Evolutionary conservation across 2,113 vertebrate genomes (phyloP).

Genomic region (Corapipo altera): DNA sequence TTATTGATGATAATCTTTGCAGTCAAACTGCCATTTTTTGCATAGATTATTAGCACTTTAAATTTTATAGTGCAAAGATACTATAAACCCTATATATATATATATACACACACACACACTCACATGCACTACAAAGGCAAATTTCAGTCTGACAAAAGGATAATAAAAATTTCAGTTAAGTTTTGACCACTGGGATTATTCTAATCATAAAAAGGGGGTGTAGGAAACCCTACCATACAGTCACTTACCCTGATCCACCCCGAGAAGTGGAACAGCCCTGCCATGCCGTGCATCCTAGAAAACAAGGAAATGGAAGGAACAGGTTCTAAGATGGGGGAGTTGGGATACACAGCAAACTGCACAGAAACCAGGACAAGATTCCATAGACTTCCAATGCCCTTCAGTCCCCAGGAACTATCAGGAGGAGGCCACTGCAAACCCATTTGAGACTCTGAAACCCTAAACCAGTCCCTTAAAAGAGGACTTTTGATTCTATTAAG

Average conservation of each 20-base stretch:
- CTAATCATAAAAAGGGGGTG: neutral
- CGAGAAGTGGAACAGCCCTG: slow-evolving; percentile 83
- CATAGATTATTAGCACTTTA: neutral
- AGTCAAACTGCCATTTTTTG: neutral
- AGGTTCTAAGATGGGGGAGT: neutral
- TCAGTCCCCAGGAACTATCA: neutral
- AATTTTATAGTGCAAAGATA: neutral
- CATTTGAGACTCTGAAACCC: too few relatives aligned
- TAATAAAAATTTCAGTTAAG: neutral
- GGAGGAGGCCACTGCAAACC: neutral
- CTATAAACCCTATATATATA: too few relatives aligned
- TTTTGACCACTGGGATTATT: neutral
- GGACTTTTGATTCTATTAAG: neutral
- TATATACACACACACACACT: too few relatives aligned
- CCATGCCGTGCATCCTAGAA: slow-evolving; percentile 87
- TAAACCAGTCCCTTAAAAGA: neutral
- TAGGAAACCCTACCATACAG: neutral
- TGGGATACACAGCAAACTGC: neutral
- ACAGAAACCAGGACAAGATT: neutral
- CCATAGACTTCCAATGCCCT: neutral
- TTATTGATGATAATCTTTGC: neutral
- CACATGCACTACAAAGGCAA: neutral
- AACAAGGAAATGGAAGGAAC: neutral
- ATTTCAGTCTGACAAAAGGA: neutral
- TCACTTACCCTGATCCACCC: slow-evolving; percentile 85